Evolutionary conservation across 2,113 vertebrate species (phyloP), one percentile per base, ranked within the genome.

Genomic region (Thunnus maccoyii): DNA sequence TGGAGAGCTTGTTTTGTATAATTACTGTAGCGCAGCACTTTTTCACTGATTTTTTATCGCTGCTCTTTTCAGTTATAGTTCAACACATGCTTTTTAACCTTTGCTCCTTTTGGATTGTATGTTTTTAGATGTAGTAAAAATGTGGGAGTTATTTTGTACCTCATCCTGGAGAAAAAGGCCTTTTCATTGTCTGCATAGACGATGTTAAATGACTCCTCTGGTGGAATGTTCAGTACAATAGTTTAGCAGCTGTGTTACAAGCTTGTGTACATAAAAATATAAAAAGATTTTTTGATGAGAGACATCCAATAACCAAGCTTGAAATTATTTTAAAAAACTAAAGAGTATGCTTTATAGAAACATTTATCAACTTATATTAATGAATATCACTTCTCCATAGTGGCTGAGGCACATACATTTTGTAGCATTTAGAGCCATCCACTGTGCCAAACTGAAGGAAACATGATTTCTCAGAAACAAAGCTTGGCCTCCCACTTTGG

Each of bases 1-100:
- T 30, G 1, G 27, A 82, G 80, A 85, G 82, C 81, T 89, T 88
- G 66, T 88, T 93, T 89, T 72, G 48, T 80, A 57, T 83, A 88
- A 90, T 85, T 90, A 30, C 27, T 30, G 27, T 30, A 87, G 58
- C 48, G 16, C 18, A 55, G 27, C 50, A 50, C 27, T 36, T 86
- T 88, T 82, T 76, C 52, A 47, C 48, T 57, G 72, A 13, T 82
- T 66, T 63, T 74, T 62, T 51, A 27, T 44, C 9, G 13, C 44
- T 68, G 0, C 14, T 65, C 30, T 54, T 46, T 66, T 78, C 73
- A 15, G 32, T 77, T 73, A 62, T 61, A 32, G 30, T 82, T 56
- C 18, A 16, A 3, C 0, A 1, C 71, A 65, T 69, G 3, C 15
- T 55, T 76, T 75, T 80, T 54, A 64, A 41, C 51, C 30, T 67